Evolutionary conservation across 2,888 invertebrate genomes (phyloP), one percentile per base, ranked within the genome.

Genomic region (Orchesellides sinensis): DNA sequence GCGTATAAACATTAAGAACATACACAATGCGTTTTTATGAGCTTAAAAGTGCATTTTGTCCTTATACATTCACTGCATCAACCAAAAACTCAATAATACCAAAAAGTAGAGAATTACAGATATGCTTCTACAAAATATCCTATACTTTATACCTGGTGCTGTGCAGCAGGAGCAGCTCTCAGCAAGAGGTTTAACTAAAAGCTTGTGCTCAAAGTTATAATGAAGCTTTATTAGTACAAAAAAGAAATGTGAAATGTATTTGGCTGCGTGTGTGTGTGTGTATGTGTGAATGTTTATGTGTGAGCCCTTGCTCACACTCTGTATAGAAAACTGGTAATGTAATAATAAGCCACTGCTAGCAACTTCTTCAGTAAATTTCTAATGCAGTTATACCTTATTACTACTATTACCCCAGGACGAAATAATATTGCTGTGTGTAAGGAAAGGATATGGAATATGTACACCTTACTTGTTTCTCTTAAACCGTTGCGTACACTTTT

Each of bases 121-220:
- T n/a, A n/a, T n/a, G n/a, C n/a, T n/a, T n/a, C n/a, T n/a, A n/a
- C n/a, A n/a, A n/a, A n/a, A n/a, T n/a, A n/a, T n/a, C n/a, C n/a
- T n/a, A n/a, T n/a, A n/a, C n/a, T n/a, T n/a, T n/a, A n/a, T n/a
- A n/a, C n/a, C n/a, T n/a, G n/a, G n/a, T n/a, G n/a, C n/a, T n/a
- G n/a, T n/a, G n/a, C n/a, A n/a, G n/a, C n/a, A n/a, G n/a, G n/a
- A n/a, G 45, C 29, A 40, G 75, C 61, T 72, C 73, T 47, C 81
- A 81, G 81, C 81, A 74, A 81, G 81, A 74, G 47, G 54, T 66
- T 74, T 68, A 66, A 27, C 73, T 81, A 81, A 81, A 81, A 81
- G 80, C 81, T 81, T 81, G 81, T 81, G 81, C 81, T 66, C 35
- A 25, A 68, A 66, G 49, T 59, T 73, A 73, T 74, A 73, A 80